These are phyloP conservation scores for Sphenodon punctatus DNA, from an alignment of 2,797 vertebrate species.

Conservation along the genomic window DNA sequence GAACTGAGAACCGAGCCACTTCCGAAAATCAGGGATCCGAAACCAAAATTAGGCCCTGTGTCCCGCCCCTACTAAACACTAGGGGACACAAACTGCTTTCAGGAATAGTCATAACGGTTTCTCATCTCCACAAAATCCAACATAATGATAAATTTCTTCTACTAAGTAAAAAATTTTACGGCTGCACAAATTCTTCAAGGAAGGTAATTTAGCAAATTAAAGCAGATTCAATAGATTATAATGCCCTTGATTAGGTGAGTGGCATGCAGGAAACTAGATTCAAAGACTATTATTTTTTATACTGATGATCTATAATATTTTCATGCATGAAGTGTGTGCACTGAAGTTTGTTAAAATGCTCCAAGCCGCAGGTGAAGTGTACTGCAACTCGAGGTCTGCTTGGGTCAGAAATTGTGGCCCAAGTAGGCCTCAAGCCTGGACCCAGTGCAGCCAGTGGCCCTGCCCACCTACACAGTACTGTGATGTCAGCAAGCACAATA, in stretches of 20 bases:
- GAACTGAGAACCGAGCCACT: no score
- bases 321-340: neutral
- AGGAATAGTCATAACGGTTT: neutral
- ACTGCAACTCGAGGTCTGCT: no score
- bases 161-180: neutral
- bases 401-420: no score
- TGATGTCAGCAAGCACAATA: neutral
- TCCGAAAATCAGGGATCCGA: no score
- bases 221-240: conserved; percentile 34
- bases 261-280: conserved; percentile 15
- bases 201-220: conserved; percentile 51
- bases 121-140: conserved; percentile 22
- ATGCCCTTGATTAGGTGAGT: conserved; percentile 8
- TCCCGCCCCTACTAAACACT: conserved; percentile 4
- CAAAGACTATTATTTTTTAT: conserved; percentile 27
- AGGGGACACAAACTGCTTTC: neutral
- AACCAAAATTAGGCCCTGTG: neutral
- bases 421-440: no score
- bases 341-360: neutral
- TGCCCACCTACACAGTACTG: neutral
- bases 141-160: conserved; percentile 14
- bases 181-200: neutral
- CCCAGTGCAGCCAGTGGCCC: no score
- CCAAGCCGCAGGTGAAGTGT: neutral
- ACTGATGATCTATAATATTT: neutral